Conservation (phyloP, 2,888 invertebrate genomes). For the Entomobrya proxima region DNA sequence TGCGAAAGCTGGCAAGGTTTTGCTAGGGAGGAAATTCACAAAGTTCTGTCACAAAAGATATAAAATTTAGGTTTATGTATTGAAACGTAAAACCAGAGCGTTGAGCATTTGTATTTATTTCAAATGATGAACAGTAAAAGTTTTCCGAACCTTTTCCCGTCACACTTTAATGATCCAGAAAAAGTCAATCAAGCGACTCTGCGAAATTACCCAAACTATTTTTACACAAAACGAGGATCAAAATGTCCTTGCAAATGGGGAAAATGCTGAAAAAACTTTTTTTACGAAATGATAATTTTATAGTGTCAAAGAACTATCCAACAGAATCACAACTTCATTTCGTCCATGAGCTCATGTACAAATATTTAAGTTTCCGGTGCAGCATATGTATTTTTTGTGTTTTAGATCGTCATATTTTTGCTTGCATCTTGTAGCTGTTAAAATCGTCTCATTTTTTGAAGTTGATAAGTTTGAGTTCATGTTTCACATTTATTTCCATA, state of each 20-base stretch:
- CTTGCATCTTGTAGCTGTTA: constrained; percentile 45
- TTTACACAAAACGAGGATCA: neutral
- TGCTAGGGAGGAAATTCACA: too few species aligned
- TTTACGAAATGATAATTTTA: constrained; percentile 36
- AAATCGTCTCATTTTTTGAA: constrained; percentile 67
- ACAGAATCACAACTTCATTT: neutral
- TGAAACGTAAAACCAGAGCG: too few species aligned
- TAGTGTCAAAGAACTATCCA: constrained; percentile 34
- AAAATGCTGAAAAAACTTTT: neutral
- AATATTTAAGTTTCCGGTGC: constrained; percentile 14
- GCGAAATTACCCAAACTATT: constrained; percentile 29
- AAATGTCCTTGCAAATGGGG: neutral
- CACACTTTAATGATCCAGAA: constrained; percentile 53
- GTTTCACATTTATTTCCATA: constrained; percentile 72
- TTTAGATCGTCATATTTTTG: neutral
- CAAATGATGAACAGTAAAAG: neutral
- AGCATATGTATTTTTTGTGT: neutral
- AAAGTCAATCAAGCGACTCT: constrained; percentile 56
- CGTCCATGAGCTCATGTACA: constrained; percentile 1
- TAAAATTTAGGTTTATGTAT: too few species aligned
- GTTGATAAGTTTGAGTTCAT: constrained; percentile 73
- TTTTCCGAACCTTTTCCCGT: neutral
- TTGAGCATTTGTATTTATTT: neutral
- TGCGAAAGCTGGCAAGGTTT: too few species aligned
- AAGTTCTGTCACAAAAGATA: too few species aligned